phyloP scores from a whole-genome alignment of 2,797 vertebrate species.

The Chaenodraco wilsoni region DNA sequence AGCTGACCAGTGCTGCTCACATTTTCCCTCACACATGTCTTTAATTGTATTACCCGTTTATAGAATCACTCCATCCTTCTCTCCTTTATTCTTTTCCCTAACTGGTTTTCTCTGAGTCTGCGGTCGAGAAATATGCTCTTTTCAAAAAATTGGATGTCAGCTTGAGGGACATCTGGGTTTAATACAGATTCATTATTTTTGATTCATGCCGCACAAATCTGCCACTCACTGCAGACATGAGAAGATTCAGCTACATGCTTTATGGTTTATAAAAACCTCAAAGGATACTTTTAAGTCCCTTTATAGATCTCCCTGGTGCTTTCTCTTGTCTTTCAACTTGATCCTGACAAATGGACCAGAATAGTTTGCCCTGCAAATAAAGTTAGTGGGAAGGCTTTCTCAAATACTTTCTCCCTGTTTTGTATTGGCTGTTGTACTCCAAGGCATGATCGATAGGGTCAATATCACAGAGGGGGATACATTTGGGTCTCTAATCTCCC shows the following conservation, averaged over 20 bases:
- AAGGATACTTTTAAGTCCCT: conserved; percentile 64
- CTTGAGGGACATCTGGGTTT: conserved; percentile 54
- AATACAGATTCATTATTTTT: conserved; percentile 72
- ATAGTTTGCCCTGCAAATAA: conserved; percentile 61
- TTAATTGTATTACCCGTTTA: not conserved
- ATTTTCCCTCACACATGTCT: conserved; percentile 7
- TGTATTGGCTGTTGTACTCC: conserved; percentile 45
- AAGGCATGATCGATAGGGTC: conserved; percentile 62
- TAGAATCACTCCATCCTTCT: conserved; percentile 3
- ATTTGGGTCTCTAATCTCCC: conserved; percentile 58
- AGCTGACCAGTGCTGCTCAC: not conserved
- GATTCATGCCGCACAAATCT: conserved; percentile 66
- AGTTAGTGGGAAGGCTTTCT: conserved; percentile 49
- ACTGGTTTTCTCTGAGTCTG: not conserved
- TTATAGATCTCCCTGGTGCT: conserved; percentile 57
- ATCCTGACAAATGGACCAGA: conserved; percentile 68
- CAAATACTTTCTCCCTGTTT: conserved; percentile 36
- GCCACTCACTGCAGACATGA: conserved; percentile 61
- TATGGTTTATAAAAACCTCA: conserved; percentile 72
- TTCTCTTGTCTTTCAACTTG: conserved; percentile 65
- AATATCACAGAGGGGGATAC: conserved; percentile 58
- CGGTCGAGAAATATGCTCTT: conserved; percentile 33
- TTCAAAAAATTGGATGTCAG: conserved; percentile 54
- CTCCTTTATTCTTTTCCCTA: not conserved
- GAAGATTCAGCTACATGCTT: conserved; percentile 58